Evolutionary conservation across 2,113 vertebrate genomes (phyloP).

Genomic region (Cacatua alba): DNA sequence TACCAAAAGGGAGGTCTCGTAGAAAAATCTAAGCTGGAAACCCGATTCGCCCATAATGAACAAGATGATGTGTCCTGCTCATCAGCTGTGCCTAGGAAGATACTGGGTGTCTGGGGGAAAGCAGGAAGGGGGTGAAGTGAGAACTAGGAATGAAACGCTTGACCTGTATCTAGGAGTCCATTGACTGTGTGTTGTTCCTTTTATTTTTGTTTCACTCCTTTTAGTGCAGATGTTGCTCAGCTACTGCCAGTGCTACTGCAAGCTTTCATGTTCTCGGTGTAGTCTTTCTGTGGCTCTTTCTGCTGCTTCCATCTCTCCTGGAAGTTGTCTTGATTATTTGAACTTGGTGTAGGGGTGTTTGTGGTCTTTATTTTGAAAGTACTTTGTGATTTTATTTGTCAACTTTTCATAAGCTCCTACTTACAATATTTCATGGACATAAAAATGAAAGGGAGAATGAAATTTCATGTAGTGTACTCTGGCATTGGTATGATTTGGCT

Average conservation of each 20-base stretch:
- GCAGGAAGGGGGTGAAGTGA: neutral
- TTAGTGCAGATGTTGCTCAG: neutral
- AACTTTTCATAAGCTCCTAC: neutral
- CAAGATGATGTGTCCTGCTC: neutral
- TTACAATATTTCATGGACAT: neutral
- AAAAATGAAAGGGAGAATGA: neutral
- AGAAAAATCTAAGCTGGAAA: neutral
- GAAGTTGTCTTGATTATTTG: neutral
- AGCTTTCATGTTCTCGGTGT: accelerated
- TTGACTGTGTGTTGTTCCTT: neutral
- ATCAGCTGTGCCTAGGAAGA: neutral
- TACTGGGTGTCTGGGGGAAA: no score
- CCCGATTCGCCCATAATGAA: accelerated
- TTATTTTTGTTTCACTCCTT: neutral
- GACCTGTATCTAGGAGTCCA: neutral
- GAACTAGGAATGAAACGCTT: neutral
- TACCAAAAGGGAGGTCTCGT: neutral
- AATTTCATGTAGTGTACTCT: neutral
- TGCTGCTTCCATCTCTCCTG: neutral
- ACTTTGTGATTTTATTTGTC: neutral
- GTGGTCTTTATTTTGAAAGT: neutral
- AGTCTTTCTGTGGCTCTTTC: neutral
- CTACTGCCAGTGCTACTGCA: neutral
- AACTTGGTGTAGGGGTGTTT: neutral
- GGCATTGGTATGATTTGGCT: neutral